These are phyloP conservation scores for Microchrysa polita DNA, from an alignment of 2,888 invertebrate species.

Conservation along the genomic window DNA sequence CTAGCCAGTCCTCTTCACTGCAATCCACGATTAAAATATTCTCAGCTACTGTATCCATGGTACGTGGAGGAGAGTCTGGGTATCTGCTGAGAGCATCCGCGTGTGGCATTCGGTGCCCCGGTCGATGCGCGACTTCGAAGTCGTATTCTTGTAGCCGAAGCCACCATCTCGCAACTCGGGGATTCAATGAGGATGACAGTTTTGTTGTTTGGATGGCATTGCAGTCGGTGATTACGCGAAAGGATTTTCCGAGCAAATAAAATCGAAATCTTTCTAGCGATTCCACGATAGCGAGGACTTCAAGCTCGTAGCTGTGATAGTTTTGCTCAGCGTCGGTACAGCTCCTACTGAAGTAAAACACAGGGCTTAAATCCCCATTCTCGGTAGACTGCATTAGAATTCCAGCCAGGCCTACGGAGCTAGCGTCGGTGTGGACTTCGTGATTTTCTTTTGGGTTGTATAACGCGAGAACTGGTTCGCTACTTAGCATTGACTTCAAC, in stretches of 20 bases:
- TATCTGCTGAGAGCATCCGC: conserved; percentile 56
- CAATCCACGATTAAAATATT: background rate
- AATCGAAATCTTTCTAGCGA: conserved; percentile 57
- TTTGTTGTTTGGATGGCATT: conserved; percentile 55
- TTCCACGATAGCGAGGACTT: conserved; percentile 58
- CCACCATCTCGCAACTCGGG: conserved; percentile 55
- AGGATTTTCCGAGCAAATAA: conserved; percentile 56
- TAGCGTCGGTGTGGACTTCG: conserved; percentile 59
- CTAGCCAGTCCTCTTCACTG: background rate
- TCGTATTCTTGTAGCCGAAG: conserved; percentile 52
- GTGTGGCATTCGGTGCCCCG: conserved; percentile 55
- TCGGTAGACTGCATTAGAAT: conserved; percentile 55
- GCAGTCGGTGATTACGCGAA: conserved; percentile 58
- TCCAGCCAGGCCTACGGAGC: conserved; percentile 55
- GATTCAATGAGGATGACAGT: conserved; percentile 53
- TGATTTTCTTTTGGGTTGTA: conserved; percentile 52
- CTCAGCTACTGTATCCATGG: conserved; percentile 35
- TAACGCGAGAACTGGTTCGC: conserved; percentile 54
- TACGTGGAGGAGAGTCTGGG: conserved; percentile 47
- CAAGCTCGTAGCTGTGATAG: conserved; percentile 60
- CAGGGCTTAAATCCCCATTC: conserved; percentile 50
- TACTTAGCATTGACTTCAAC: conserved; percentile 52
- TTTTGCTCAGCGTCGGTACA: conserved; percentile 56
- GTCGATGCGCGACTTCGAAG: conserved; percentile 49
- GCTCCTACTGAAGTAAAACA: conserved; percentile 57